Percentiles rank a stretch among this genome's conserved stretches.
phyloP scores from a whole-genome alignment of 2,888 invertebrate genomes.

The Liopterus haemorrhoidalis region DNA sequence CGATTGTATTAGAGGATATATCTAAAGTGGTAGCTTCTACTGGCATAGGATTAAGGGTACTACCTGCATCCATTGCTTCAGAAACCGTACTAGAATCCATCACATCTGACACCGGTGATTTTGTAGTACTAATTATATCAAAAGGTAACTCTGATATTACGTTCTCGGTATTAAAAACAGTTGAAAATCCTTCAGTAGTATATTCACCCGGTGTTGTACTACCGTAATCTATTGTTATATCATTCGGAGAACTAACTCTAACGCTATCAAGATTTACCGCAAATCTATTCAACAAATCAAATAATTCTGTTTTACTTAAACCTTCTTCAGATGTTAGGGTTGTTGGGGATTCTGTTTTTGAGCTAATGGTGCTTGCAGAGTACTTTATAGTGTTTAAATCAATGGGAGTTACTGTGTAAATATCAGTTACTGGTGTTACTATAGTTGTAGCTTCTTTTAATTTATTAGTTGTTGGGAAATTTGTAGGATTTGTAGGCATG shows the following conservation, averaged over 20 bases:
- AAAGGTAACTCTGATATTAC: conserved; percentile 1
- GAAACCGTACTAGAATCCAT: too few species aligned
- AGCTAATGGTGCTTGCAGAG: conserved; percentile 4
- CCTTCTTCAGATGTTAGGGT: conserved; percentile 12
- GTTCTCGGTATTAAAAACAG: too few species aligned
- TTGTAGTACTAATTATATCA: conserved; percentile 20
- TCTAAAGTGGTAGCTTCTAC: conserved; percentile 25
- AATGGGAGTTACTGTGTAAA: conserved; percentile 42
- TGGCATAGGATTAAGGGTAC: conserved; percentile 19
- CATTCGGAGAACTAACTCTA: conserved; percentile 42
- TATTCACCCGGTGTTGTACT: conserved; percentile 3
- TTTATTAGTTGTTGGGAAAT: conserved; percentile 46
- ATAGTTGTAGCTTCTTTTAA: conserved; percentile 47
- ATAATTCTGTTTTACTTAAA: too few species aligned
- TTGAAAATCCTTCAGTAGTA: conserved; percentile 12
- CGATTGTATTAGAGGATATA: conserved; percentile 32
- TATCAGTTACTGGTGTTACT: conserved; percentile 43
- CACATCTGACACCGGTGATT: conserved; percentile 24
- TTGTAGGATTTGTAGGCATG: conserved; percentile 43
- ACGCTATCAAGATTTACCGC: conserved; percentile 35
- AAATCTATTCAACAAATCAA: too few species aligned
- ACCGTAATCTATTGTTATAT: conserved; percentile 25
- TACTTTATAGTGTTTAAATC: conserved; percentile 14
- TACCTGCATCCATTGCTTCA: conserved; percentile 19
- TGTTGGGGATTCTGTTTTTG: conserved; percentile 19